Percentiles rank a stretch among this genome's conserved stretches.
Evolutionary conservation across 1,140 invertebrate genomes (phyloP).

Genomic region (Mya arenaria): DNA sequence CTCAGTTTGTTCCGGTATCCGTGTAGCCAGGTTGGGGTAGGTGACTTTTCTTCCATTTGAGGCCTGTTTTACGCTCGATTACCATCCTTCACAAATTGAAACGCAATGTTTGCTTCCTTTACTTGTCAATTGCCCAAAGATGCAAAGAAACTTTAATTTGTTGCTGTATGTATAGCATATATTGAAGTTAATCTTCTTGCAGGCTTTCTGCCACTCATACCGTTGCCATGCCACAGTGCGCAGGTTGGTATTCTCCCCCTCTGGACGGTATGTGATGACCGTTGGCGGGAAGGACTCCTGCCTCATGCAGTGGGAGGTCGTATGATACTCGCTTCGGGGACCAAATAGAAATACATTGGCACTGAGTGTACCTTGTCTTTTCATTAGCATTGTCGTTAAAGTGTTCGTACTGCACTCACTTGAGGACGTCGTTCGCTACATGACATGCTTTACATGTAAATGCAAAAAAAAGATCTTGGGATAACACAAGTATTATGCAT

Average conservation of each 20-base stretch:
- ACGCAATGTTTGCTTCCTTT: background rate
- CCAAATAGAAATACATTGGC: no score
- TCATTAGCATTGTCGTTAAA: no score
- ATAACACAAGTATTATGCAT: no score
- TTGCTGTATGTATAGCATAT: background rate
- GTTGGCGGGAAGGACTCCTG: conserved; percentile 65
- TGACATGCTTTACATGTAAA: no score
- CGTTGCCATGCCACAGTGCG: conserved; percentile 57
- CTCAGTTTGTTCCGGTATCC: conserved; percentile 67
- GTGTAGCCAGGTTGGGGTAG: conserved; percentile 61
- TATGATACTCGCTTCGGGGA: no score
- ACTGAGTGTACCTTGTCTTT: no score
- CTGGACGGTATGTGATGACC: conserved; percentile 56
- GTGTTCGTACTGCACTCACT: no score
- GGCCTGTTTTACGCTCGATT: background rate
- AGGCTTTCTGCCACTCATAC: conserved; percentile 69
- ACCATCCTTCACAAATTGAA: background rate
- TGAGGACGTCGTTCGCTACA: no score
- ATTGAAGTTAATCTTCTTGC: conserved; percentile 27
- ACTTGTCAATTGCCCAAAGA: background rate
- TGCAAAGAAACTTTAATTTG: background rate
- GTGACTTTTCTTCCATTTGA: background rate
- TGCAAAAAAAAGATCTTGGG: no score
- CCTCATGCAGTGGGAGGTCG: no score
- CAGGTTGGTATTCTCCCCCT: conserved; percentile 54